Evolutionary conservation across 2,888 invertebrate genomes (phyloP), one percentile per base, ranked within the genome.

Genomic region (Argyresthia goedartella): DNA sequence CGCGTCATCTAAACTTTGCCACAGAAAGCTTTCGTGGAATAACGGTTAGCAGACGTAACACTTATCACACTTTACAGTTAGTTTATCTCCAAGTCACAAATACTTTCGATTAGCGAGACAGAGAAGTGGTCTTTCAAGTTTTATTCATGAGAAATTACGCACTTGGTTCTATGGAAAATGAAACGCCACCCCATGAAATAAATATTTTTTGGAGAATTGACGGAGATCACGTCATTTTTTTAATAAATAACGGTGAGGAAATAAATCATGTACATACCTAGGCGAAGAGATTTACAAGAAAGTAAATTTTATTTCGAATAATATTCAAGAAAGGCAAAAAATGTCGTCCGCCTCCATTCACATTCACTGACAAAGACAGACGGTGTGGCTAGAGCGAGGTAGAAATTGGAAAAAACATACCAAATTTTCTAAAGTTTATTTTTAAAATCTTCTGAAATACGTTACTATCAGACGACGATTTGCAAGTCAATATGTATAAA

Each of bases 121-220:
- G 53, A 52, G 66, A 73, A 75, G 73, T 66, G 59, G 74, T 74
- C 69, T 72, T 73, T 72, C 76, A 64, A 66, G 71, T 76, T 75
- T 69, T 62, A 65, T 65, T 61, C 46, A 33, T 62, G 59, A 59
- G 62, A 58, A 59, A 58, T 63, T 46, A 33, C 46, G 46, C 33
- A 33, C 33, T 46, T 52, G 44, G 16, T 16, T n/a, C 25, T 33
- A 33, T 44, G 8, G 16, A 10, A 44, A 16, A 44, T 25, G 6
- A 16, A 44, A 44, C 44, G 44, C 44, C 44, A 16, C 44, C 16
- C 16, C 15, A 14, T 15, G 15, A 14, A 44, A 42, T 7, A 42
- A 16, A 14, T 10, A 44, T 16, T 8, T 44, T 44, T 15, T 10
- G 15, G 8, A 16, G 44, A 44, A 15, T 14, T 10, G 44, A 15